Conservation (phyloP, 1,140 invertebrate genomes). For the Drosophila watanabei region DNA sequence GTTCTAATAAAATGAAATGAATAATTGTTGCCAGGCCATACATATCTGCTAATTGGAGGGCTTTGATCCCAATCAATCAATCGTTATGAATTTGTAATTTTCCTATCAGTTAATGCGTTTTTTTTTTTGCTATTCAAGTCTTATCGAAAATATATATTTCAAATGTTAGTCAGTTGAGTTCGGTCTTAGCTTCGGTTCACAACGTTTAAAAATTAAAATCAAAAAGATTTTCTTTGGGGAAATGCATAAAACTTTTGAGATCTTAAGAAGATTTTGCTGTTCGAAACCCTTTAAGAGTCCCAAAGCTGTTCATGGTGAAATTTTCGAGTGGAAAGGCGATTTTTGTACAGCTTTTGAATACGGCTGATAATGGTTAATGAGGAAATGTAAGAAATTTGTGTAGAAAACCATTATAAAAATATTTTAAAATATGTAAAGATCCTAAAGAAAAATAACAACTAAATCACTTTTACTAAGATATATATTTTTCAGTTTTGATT, state of each 20-base stretch:
- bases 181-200: conserved; percentile 29
- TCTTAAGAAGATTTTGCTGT: conserved; percentile 37
- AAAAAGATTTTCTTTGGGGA: conserved; percentile 34
- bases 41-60: conserved; percentile 19
- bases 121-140: neutral
- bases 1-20: neutral
- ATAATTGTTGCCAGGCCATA: conserved; percentile 23
- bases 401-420: neutral
- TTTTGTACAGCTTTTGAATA: conserved; percentile 52
- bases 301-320: conserved; percentile 1
- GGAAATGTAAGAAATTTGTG: neutral
- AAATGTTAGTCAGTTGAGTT: conserved; percentile 38
- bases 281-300: conserved; percentile 14
- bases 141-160: conserved; percentile 1
- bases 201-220: conserved; percentile 12
- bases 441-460: neutral
- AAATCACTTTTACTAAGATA: neutral
- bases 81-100: conserved; percentile 26
- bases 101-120: conserved; percentile 30
- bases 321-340: conserved; percentile 5
- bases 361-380: conserved; percentile 43
- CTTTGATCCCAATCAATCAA: conserved; percentile 43
- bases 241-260: conserved; percentile 62
- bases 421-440: neutral
- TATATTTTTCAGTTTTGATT: neutral